phyloP scores from a whole-genome alignment of 2,113 vertebrate genomes.

The Zosterops japonicus region DNA sequence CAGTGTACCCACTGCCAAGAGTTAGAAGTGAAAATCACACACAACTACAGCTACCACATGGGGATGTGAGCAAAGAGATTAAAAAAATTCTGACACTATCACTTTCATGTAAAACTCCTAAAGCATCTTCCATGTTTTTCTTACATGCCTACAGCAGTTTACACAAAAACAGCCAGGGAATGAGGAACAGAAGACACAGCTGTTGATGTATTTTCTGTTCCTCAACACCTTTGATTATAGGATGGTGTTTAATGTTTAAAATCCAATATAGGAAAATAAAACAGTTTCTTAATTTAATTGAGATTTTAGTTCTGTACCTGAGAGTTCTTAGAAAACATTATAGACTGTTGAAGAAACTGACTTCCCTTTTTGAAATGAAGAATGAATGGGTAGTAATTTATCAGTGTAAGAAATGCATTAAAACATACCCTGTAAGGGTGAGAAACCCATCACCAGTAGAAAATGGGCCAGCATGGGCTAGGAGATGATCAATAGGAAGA shows the following conservation, averaged over 20 bases:
- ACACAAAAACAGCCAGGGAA: neutral
- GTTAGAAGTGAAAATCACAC: neutral
- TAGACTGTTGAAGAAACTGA: neutral
- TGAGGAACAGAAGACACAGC: neutral
- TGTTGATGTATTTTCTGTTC: neutral
- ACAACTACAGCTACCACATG: neutral
- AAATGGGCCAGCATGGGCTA: neutral
- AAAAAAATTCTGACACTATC: neutral
- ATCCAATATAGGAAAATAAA: neutral
- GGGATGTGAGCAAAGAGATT: neutral
- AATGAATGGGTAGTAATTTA: neutral
- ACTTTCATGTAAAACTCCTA: neutral
- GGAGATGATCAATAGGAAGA: neutral
- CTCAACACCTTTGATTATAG: neutral
- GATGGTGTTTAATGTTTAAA: neutral
- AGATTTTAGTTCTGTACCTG: neutral
- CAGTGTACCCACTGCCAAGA: neutral
- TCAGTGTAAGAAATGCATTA: neutral
- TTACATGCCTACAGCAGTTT: neutral
- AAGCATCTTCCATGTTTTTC: neutral
- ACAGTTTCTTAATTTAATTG: neutral
- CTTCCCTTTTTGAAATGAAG: neutral
- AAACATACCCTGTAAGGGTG: neutral
- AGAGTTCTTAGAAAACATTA: neutral
- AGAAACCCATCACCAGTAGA: neutral